phyloP scores from a whole-genome alignment of 2,113 vertebrate genomes.

The Indicator maculatus region DNA sequence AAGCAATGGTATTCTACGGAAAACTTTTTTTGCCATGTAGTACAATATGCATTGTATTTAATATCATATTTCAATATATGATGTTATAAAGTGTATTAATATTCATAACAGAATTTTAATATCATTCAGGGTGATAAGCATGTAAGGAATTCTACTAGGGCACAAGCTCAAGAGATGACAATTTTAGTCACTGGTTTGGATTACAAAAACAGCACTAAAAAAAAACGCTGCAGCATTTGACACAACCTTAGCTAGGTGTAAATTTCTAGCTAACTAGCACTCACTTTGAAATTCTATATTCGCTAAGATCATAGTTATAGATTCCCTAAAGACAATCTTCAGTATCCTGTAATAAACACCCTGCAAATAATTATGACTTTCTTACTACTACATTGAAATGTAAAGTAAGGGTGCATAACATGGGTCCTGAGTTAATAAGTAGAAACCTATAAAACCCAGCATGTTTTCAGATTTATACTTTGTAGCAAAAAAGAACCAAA shows the following conservation, averaged over 20 bases:
- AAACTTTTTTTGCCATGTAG: background rate
- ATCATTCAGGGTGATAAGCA: background rate
- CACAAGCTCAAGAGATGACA: background rate
- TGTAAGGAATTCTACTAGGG: background rate
- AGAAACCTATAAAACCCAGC: background rate
- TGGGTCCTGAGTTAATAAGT: background rate
- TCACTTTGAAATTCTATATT: slow-evolving; percentile 24
- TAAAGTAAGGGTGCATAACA: background rate
- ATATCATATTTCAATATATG: background rate
- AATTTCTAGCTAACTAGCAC: background rate
- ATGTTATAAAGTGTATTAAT: background rate
- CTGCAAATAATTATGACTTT: slow-evolving; percentile 77
- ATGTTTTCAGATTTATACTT: background rate
- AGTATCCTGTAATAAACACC: slow-evolving; percentile 53
- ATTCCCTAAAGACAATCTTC: slow-evolving; percentile 72
- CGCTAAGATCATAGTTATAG: slow-evolving; percentile 75
- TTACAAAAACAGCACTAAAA: background rate
- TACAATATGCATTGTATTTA: background rate
- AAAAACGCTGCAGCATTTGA: background rate
- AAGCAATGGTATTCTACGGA: background rate
- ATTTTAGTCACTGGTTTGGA: background rate
- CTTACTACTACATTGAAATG: slow-evolving; percentile 60
- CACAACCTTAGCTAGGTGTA: background rate
- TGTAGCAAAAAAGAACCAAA: background rate
- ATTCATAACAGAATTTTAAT: background rate